Conservation (phyloP, 2,888 invertebrate genomes). For the Choreutis nemorana region DNA sequence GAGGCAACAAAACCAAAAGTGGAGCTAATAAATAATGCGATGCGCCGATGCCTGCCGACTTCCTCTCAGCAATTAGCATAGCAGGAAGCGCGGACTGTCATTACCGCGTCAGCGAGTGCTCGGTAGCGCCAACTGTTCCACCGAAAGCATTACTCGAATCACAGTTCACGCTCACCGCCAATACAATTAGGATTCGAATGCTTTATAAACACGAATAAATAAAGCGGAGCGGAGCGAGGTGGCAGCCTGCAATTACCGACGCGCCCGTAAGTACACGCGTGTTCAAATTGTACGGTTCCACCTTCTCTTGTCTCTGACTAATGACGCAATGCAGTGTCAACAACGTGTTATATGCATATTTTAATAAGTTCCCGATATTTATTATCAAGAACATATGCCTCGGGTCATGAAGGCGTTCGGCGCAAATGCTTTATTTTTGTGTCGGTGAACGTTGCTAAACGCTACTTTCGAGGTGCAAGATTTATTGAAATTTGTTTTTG, state of each 20-base stretch:
- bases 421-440: no score
- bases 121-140: conserved; percentile 48
- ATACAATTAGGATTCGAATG: conserved; percentile 56
- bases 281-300: conserved; percentile 52
- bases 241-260: conserved; percentile 55
- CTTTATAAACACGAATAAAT: conserved; percentile 62
- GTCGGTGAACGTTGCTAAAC: no score
- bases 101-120: conserved; percentile 59
- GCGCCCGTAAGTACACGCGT: conserved; percentile 32
- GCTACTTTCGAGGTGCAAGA: no score
- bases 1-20: conserved; percentile 42
- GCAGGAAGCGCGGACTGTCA: conserved; percentile 60
- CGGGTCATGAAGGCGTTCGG: conserved; percentile 12
- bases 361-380: conserved; percentile 47
- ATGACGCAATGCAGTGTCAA: conserved; percentile 44
- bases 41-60: conserved; percentile 44
- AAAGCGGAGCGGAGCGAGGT: conserved; percentile 50
- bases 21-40: conserved; percentile 55
- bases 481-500: no score
- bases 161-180: conserved; percentile 35
- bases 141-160: conserved; percentile 42
- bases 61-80: conserved; percentile 56
- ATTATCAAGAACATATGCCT: conserved; percentile 39
- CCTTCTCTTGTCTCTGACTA: conserved; percentile 50
- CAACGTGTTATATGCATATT: conserved; percentile 40